phyloP scores from a whole-genome alignment of 64 coral and sea anemone genomes.

The Catalaphyllia jardinei region DNA sequence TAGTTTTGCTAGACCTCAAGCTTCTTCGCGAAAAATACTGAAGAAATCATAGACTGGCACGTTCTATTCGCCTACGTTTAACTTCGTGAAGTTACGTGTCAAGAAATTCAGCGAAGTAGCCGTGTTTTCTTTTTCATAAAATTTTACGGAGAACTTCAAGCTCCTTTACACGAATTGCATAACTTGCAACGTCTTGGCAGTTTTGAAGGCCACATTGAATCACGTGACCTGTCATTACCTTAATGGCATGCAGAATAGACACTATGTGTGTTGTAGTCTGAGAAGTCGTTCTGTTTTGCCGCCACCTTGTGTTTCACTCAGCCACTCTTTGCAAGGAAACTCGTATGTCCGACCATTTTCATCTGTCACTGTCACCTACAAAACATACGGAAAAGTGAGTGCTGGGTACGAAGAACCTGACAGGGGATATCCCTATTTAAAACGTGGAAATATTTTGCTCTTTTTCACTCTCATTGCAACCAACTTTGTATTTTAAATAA shows the following conservation, averaged over 20 bases:
- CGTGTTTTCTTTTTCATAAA: background rate
- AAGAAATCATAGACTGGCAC: background rate
- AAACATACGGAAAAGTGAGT: background rate
- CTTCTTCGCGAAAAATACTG: background rate
- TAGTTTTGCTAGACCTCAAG: background rate
- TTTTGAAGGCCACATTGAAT: background rate
- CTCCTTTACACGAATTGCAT: background rate
- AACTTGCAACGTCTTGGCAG: constrained; percentile 4
- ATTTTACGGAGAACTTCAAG: background rate
- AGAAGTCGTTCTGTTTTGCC: constrained; percentile 92
- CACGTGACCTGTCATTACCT: constrained; percentile 43
- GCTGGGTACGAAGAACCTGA: background rate
- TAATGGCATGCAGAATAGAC: constrained; percentile 16
- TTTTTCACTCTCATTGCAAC: too few species aligned
- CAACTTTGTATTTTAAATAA: too few species aligned
- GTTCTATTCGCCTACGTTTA: background rate
- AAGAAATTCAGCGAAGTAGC: background rate
- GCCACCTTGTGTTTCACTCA: constrained; percentile 96
- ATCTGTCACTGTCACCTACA: constrained; percentile 84
- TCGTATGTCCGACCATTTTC: constrained; percentile 86
- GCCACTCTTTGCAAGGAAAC: constrained; percentile 97
- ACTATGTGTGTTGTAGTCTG: constrained; percentile 35
- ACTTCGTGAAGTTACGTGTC: constrained; percentile 45
- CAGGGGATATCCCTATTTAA: background rate
- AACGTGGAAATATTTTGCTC: too few species aligned